phyloP scores from a whole-genome alignment of 2,888 invertebrate genomes.

The Leptinotarsa tumamoca region DNA sequence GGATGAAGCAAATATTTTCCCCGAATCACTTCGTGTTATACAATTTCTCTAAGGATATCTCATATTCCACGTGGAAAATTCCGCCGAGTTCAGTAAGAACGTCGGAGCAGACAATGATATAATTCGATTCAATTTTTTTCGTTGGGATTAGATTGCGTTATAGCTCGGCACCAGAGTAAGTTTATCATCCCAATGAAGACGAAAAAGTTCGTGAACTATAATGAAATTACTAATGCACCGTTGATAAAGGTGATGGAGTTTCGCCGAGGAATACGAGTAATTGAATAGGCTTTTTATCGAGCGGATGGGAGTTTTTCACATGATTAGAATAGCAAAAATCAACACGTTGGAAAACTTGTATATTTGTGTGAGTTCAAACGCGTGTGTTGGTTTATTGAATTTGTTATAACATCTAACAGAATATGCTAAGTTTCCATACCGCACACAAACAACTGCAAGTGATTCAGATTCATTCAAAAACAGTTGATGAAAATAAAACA shows the following conservation, averaged over 20 bases:
- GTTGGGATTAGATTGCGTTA: neutral
- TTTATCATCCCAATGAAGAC: neutral
- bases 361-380: too few relatives aligned
- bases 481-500: too few relatives aligned
- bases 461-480: too few relatives aligned
- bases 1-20: neutral
- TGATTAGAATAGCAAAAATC: too few relatives aligned
- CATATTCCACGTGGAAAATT: neutral
- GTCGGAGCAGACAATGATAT: slow-evolving; percentile 1
- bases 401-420: too few relatives aligned
- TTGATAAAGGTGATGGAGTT: neutral
- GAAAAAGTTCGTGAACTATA: neutral
- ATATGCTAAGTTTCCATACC: too few relatives aligned
- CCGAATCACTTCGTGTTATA: neutral
- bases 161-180: neutral
- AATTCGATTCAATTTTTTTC: slow-evolving; percentile 4
- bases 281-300: neutral
- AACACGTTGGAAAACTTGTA: too few relatives aligned
- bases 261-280: neutral
- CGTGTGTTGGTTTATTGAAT: too few relatives aligned
- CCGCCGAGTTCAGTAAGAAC: neutral
- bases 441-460: too few relatives aligned
- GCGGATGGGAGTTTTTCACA: too few relatives aligned
- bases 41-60: slow-evolving; percentile 12
- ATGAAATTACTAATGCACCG: neutral